Percentiles rank a stretch among this genome's conserved stretches.
Evolutionary conservation across 1,140 invertebrate genomes (phyloP).

Genomic region (Camponotus pennsylvanicus): DNA sequence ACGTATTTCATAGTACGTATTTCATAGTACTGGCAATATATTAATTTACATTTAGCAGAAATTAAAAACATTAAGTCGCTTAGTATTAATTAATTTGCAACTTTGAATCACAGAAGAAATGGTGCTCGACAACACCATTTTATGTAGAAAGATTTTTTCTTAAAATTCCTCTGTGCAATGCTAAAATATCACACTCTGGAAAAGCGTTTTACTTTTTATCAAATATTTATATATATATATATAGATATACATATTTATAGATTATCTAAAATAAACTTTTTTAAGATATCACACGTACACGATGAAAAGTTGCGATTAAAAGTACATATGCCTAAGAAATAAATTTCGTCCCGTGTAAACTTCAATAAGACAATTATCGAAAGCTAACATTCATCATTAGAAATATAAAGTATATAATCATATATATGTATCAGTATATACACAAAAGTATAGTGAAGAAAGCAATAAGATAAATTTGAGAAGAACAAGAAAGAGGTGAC

Average conservation of each 20-base stretch:
- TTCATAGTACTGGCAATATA: neutral
- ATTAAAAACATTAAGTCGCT: conserved; percentile 7
- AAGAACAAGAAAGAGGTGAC: neutral
- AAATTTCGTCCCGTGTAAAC: conserved; percentile 50
- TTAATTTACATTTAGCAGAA: conserved; percentile 14
- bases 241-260: neutral
- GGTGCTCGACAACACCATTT: neutral
- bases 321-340: conserved; percentile 39
- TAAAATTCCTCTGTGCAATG: neutral
- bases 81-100: conserved; percentile 26
- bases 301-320: neutral
- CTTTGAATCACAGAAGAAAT: conserved; percentile 19
- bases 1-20: neutral
- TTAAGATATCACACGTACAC: neutral
- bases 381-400: neutral
- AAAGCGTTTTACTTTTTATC: conserved; percentile 7
- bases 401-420: neutral
- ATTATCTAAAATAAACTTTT: conserved; percentile 10
- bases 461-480: neutral
- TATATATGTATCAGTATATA: conserved; percentile 10
- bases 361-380: conserved; percentile 12
- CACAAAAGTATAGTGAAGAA: neutral
- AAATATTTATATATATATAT: conserved; percentile 12
- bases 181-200: conserved; percentile 34
- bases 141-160: neutral